Percentiles rank a stretch among this genome's conserved stretches.
Evolutionary conservation across 2,113 vertebrate genomes (phyloP).

Genomic region (Pangasianodon hypophthalmus): DNA sequence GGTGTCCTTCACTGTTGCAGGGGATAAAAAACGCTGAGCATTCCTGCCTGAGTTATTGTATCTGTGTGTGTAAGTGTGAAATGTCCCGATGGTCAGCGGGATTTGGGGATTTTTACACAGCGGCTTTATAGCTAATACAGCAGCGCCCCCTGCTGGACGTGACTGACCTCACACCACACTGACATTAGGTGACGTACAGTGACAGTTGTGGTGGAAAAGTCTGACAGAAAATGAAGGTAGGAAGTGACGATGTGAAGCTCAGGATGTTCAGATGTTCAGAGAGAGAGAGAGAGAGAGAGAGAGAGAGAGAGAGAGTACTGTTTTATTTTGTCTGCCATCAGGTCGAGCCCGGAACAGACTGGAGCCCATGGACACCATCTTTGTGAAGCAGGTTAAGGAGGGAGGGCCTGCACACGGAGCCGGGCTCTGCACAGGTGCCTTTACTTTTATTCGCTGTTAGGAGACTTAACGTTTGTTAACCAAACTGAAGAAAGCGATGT

Average conservation of each 20-base stretch:
- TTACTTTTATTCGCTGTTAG: background rate
- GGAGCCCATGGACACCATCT: constrained; percentile 98
- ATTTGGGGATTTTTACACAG: background rate
- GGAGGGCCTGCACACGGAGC: constrained; percentile 90
- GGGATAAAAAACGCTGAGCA: background rate
- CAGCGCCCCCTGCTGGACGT: constrained; percentile 15
- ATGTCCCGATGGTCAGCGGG: background rate
- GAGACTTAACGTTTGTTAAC: background rate
- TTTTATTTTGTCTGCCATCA: constrained; percentile 56
- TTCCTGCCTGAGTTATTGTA: background rate
- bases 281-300: background rate
- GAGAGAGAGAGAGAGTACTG: background rate
- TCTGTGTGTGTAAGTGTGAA: background rate
- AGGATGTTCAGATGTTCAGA: background rate
- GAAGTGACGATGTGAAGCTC: background rate
- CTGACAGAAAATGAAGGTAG: background rate
- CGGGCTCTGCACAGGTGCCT: constrained; percentile 91
- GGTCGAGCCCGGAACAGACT: constrained; percentile 87
- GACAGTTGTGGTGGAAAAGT: background rate
- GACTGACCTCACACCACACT: background rate
- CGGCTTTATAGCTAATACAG: background rate
- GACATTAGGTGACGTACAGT: background rate
- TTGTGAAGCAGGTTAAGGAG: constrained; percentile 97
- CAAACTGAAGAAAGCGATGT: background rate
- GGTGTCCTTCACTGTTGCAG: background rate